A percentile compares a stretch with the other conserved stretches of the same genome.
phyloP scores from a whole-genome alignment of 2,888 invertebrate genomes.

The Philhelius pedissequus region DNA sequence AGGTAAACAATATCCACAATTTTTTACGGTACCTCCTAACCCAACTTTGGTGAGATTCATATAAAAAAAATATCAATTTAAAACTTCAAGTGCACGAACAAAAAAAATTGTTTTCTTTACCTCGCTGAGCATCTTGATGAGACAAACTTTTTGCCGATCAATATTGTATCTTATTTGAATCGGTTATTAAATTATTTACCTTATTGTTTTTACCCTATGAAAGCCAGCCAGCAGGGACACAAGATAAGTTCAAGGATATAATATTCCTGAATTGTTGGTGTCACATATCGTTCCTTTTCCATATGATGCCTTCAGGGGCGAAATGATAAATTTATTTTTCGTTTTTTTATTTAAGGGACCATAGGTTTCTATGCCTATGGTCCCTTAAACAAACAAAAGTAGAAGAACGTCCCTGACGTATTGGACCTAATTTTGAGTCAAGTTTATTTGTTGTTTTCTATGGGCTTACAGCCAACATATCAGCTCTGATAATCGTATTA shows the following conservation, averaged over 20 bases:
- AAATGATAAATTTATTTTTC: conserved; percentile 56
- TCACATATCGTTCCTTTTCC: conserved; percentile 14
- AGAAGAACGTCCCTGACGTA: neutral
- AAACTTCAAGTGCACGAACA: neutral
- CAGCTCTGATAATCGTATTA: conserved; percentile 9
- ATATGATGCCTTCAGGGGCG: neutral
- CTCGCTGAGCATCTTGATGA: neutral
- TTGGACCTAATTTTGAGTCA: conserved; percentile 17
- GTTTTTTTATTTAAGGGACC: conserved; percentile 27
- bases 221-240: neutral
- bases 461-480: neutral
- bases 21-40: neutral
- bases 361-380: too few species aligned
- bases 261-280: conserved; percentile 33
- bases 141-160: conserved; percentile 32
- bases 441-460: conserved; percentile 1
- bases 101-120: neutral
- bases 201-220: neutral
- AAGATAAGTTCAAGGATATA: conserved; percentile 1
- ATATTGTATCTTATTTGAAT: conserved; percentile 31
- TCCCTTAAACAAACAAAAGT: neutral
- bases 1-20: neutral
- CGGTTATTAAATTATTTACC: conserved; percentile 45
- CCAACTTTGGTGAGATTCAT: neutral
- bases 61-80: neutral